These are phyloP conservation scores for Pristionchus maxplancki DNA, from an alignment of 2,888 invertebrate species.

Conservation along the genomic window DNA sequence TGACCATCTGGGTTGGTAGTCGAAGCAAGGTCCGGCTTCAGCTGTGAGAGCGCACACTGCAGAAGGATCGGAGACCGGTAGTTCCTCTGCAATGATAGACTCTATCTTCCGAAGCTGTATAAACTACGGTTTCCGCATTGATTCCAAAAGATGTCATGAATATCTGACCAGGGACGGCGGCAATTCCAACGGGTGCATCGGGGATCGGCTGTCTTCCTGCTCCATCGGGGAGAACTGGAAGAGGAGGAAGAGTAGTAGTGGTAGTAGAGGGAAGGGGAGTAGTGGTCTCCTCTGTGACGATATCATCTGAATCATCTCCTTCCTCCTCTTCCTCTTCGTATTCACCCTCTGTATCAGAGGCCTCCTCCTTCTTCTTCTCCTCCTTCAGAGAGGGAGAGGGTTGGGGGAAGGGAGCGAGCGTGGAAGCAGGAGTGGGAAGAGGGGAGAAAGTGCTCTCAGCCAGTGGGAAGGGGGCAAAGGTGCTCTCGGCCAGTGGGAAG, in stretches of 20 bases:
- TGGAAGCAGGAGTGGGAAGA: conserved; percentile 43
- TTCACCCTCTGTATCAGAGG: conserved; percentile 6
- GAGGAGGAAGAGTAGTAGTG: not conserved
- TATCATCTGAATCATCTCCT: conserved; percentile 19
- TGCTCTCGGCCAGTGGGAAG: conserved; percentile 53
- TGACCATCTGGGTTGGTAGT: conserved; percentile 70
- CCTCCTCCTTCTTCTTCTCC: conserved; percentile 40
- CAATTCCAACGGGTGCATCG: conserved; percentile 50
- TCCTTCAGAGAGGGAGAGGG: conserved; percentile 14
- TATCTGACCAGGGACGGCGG: conserved; percentile 2
- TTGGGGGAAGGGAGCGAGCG: conserved; percentile 35
- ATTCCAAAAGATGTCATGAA: not conserved
- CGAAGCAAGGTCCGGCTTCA: conserved; percentile 72
- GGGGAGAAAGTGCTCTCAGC: conserved; percentile 49
- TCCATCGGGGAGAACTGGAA: conserved; percentile 44
- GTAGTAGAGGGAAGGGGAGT: conserved; percentile 55
- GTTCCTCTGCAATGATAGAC: not conserved
- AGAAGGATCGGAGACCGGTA: conserved; percentile 56
- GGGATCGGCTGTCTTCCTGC: conserved; percentile 58
- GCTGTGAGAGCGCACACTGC: conserved; percentile 69
- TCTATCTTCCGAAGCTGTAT: not conserved
- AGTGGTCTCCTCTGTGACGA: conserved; percentile 43
- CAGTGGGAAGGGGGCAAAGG: conserved; percentile 40
- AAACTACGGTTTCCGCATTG: not conserved
- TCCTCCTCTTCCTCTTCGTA: conserved; percentile 29